Base-by-base conservation (phyloP, 2,888 invertebrate genomes). In the Steinernema carpocapsae region DNA sequence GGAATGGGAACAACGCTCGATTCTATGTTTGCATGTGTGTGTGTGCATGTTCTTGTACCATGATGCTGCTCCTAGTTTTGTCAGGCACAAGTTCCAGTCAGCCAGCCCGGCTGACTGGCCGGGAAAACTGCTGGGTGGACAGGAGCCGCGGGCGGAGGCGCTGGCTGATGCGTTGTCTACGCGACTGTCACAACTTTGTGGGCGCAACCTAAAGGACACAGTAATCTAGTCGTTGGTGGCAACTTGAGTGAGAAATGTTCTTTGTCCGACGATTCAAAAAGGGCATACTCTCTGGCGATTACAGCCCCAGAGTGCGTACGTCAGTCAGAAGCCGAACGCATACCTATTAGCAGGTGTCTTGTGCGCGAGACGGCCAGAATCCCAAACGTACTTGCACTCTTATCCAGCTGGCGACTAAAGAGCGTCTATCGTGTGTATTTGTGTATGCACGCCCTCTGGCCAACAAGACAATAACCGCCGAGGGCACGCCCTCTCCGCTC, bases 141-240 rank as follows among this genome's bases (percentile, higher is more conserved):
- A 37, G 37, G 37, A 37, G 37, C n/a, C 37, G 37, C 37, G 3
- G 37, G 37, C 37, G 37, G 37, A 3, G 37, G 10, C 48, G n/a
- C 3, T 14, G n/a, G 48, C 19, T 19, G 48, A 7, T 14, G 48
- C 48, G 19, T 19, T 48, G 48, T 48, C 48, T 48, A 14, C 48
- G 17, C 48, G 48, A 48, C 32, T 14, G 32, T 52, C 52, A 24
- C 52, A 52, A 52, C 24, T 52, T 52, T 12, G 19, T 24, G 52
- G 48, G 48, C 48, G 52, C 24, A 24, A 52, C 52, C 64, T n/a
- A 64, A 64, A 64, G 64, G 29, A 32, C 64, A 64, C 64, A 29
- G 64, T 32, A 64, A 64, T 64, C 64, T 17, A 64, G 64, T 64
- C 64, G 64, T 64, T 32, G 64, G 32, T 32, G 64, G 32, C 64